phyloP scores from a whole-genome alignment of 2,888 invertebrate genomes.

The Pteria penguin region DNA sequence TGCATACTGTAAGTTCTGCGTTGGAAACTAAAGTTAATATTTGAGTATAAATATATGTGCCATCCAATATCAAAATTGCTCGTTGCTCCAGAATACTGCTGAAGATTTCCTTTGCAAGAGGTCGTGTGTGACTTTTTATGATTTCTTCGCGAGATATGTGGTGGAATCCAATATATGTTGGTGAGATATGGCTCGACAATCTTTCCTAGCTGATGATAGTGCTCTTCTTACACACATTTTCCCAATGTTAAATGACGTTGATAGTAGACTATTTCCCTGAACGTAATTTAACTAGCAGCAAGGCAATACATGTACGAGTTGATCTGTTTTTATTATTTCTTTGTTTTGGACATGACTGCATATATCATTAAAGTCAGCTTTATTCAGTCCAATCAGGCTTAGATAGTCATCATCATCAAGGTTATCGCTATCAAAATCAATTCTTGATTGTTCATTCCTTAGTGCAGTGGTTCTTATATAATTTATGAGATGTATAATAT shows the following conservation, averaged over 20 bases:
- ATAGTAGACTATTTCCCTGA: slow-evolving; percentile 16
- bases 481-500: neutral
- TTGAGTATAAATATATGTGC: slow-evolving; percentile 29
- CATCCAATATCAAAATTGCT: slow-evolving; percentile 25
- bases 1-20: too few species aligned
- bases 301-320: slow-evolving; percentile 29
- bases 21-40: slow-evolving; percentile 12
- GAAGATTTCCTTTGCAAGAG: slow-evolving; percentile 28
- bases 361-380: slow-evolving; percentile 28
- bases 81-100: slow-evolving; percentile 10
- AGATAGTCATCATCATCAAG: slow-evolving; percentile 19
- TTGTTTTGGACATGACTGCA: slow-evolving; percentile 12
- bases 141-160: slow-evolving; percentile 15
- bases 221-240: slow-evolving; percentile 28
- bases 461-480: slow-evolving; percentile 10
- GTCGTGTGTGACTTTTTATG: slow-evolving; percentile 26
- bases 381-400: slow-evolving; percentile 21
- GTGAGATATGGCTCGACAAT: slow-evolving; percentile 4
- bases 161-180: slow-evolving; percentile 22
- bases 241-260: slow-evolving; percentile 29
- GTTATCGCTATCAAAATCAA: slow-evolving; percentile 24
- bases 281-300: slow-evolving; percentile 22
- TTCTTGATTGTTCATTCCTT: slow-evolving; percentile 4
- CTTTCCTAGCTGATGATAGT: slow-evolving; percentile 20
- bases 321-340: slow-evolving; percentile 20